Evolutionary conservation across 1,140 invertebrate species (phyloP).

Genomic region (Dryas iulia): DNA sequence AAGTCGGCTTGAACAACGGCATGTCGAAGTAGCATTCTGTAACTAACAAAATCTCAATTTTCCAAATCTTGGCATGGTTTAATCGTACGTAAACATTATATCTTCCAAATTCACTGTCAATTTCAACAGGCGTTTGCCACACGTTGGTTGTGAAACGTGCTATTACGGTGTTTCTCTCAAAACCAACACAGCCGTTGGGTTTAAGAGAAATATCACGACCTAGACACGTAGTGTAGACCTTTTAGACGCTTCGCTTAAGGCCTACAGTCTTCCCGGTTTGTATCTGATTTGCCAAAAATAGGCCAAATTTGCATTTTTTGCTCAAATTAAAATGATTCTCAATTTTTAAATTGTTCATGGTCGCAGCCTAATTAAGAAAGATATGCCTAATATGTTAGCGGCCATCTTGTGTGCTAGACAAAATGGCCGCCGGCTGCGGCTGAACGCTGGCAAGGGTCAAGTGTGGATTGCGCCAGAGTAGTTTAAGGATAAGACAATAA

Average conservation of each 20-base stretch:
- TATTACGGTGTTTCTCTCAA: slow-evolving; percentile 63
- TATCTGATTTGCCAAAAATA: slow-evolving; percentile 68
- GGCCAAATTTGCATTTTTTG: slow-evolving; percentile 66
- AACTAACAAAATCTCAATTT: slow-evolving; percentile 46
- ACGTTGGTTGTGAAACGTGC: slow-evolving; percentile 78
- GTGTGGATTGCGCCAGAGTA: slow-evolving; percentile 44
- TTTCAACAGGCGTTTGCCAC: slow-evolving; percentile 67
- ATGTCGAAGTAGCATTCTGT: slow-evolving; percentile 48
- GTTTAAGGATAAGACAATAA: slow-evolving; percentile 76
- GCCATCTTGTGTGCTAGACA: slow-evolving; percentile 23
- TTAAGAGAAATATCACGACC: slow-evolving; percentile 54
- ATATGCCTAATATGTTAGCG: slow-evolving; percentile 6
- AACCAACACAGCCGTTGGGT: slow-evolving; percentile 32
- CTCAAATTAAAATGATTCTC: slow-evolving; percentile 47
- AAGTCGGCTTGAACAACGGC: slow-evolving; percentile 44
- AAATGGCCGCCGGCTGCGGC: slow-evolving; percentile 28
- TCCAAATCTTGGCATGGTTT: slow-evolving; percentile 50
- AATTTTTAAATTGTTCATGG: slow-evolving; percentile 23
- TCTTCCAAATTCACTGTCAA: slow-evolving; percentile 77
- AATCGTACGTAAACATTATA: slow-evolving; percentile 58
- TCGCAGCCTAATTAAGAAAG: slow-evolving; percentile 25
- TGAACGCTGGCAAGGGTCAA: slow-evolving; percentile 20
- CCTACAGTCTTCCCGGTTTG: slow-evolving; percentile 64
- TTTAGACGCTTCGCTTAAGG: slow-evolving; percentile 72
- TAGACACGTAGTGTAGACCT: slow-evolving; percentile 75